Base-by-base conservation (phyloP, 1,140 invertebrate species). In the Potamilus streckersoni region DNA sequence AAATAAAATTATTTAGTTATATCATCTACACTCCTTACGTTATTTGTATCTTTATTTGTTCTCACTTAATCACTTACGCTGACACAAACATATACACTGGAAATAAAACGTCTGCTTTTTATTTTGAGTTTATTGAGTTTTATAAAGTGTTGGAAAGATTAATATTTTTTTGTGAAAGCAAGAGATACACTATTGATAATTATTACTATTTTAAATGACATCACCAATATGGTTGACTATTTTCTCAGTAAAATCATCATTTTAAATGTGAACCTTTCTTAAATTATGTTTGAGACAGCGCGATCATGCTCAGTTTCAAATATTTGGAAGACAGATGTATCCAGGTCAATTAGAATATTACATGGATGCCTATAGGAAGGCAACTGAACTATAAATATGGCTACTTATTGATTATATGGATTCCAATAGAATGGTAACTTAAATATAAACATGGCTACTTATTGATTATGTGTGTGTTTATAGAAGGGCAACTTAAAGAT, bases 301-400 rank as follows among this genome's bases (percentile, higher is more conserved):
- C 19, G 69, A 79, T 71, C 19, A 64, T 14, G 16, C 31, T n/a
- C 77, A 79, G 23, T 62, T 78, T 19, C 61, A 64, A 60, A 69
- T 55, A 55, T 78, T 78, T n/a, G 76, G 76, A 49, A 73, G 71
- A 66, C 76, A 78, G 55, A 59, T 78, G 27, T 78, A 74, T 67
- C 73, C 66, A 17, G 55, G 56, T 60, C 64, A 68, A 69, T 15
- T 68, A 69, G 27, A 59, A 20, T 74, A 38, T 57, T 74, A 68
- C 23, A 68, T 66, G 66, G 64, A 74, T 8, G 66, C 64, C 17
- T 74, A 74, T 58, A 57, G 27, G 13, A 68, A 59, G 56, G 73
- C 64, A 13, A 60, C 27, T 20, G 0, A 19, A 13, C 13, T 17
- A 66, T 60, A 68, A 66, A 19, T 59, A 66, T 49, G 23, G 65